Percentiles rank a stretch among this genome's conserved stretches.
These are phyloP conservation scores for Drosophila demipolita DNA, from an alignment of 2,888 invertebrate genomes.

Conservation along the genomic window DNA sequence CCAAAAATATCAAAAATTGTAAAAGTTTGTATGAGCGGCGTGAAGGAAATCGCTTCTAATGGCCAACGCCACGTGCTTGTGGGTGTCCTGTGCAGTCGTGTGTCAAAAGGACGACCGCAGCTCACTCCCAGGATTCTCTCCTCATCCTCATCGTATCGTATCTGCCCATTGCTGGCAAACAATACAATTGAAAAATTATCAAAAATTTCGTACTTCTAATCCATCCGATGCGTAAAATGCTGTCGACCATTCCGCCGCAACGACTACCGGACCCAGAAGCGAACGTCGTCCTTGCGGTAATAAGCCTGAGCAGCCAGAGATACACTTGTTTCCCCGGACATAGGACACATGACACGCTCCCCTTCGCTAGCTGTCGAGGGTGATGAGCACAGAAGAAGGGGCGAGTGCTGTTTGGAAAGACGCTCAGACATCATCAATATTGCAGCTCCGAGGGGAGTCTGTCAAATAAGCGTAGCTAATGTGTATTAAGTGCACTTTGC, in stretches of 20 bases:
- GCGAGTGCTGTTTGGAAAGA: conserved; percentile 22
- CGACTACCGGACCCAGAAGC: conserved; percentile 29
- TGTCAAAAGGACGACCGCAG: conserved; percentile 75
- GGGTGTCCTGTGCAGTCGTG: conserved; percentile 65
- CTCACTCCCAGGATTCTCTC: conserved; percentile 21
- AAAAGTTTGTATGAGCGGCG: conserved; percentile 71
- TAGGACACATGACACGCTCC: conserved; percentile 69
- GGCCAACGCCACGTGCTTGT: conserved; percentile 67
- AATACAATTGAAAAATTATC: conserved; percentile 80
- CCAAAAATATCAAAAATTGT: conserved; percentile 16
- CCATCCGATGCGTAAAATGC: conserved; percentile 59
- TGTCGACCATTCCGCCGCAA: conserved; percentile 54
- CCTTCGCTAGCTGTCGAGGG: conserved; percentile 13
- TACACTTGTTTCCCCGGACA: conserved; percentile 69
- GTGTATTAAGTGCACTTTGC: conserved; percentile 76
- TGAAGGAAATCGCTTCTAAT: conserved; percentile 76
- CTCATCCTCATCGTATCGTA: conserved; percentile 8
- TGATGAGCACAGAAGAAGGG: conserved; percentile 22
- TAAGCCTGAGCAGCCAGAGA: conserved; percentile 61
- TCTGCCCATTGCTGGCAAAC: conserved; percentile 47
- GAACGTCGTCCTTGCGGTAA: conserved; percentile 35
- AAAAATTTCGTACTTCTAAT: conserved; percentile 76
- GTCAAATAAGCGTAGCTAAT: conserved; percentile 81
- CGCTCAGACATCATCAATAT: conserved; percentile 72
- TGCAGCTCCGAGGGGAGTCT: conserved; percentile 55